Conservation (phyloP, 2,888 invertebrate genomes). For the Copidosoma aretas region DNA sequence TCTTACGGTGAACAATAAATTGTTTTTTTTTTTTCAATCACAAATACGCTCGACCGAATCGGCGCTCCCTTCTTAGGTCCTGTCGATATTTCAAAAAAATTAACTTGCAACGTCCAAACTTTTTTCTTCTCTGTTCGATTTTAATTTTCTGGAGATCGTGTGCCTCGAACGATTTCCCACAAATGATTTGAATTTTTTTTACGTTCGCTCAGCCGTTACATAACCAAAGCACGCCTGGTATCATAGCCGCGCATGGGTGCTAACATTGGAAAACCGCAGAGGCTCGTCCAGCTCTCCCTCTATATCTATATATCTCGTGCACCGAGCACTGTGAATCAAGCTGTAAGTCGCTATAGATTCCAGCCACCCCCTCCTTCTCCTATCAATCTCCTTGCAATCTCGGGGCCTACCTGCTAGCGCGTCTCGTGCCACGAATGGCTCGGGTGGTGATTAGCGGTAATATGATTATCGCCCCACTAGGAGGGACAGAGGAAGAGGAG, state of each 20-base stretch:
- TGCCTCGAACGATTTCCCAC: no score
- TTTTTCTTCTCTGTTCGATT: no score
- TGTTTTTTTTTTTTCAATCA: no score
- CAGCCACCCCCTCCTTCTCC: neutral
- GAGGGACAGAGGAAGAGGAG: constrained; percentile 1
- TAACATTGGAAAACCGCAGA: constrained; percentile 20
- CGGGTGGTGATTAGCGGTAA: constrained; percentile 40
- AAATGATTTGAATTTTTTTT: no score
- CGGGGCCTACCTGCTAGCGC: neutral
- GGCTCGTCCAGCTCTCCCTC: constrained; percentile 7
- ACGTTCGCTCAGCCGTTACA: no score
- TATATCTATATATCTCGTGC: no score
- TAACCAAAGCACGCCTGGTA: constrained; percentile 1
- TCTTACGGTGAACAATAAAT: no score
- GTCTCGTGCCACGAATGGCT: constrained; percentile 24
- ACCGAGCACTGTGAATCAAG: constrained; percentile 14
- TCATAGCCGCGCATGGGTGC: constrained; percentile 8
- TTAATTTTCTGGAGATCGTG: no score
- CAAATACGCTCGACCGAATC: no score
- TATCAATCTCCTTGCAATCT: neutral
- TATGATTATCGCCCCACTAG: constrained; percentile 39
- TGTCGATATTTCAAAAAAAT: no score
- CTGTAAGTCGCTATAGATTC: constrained; percentile 24
- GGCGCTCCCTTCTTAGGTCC: no score
- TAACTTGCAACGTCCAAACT: no score